Base-by-base conservation (phyloP, 1,140 invertebrate genomes). In the Drosophila ercepeae region DNA sequence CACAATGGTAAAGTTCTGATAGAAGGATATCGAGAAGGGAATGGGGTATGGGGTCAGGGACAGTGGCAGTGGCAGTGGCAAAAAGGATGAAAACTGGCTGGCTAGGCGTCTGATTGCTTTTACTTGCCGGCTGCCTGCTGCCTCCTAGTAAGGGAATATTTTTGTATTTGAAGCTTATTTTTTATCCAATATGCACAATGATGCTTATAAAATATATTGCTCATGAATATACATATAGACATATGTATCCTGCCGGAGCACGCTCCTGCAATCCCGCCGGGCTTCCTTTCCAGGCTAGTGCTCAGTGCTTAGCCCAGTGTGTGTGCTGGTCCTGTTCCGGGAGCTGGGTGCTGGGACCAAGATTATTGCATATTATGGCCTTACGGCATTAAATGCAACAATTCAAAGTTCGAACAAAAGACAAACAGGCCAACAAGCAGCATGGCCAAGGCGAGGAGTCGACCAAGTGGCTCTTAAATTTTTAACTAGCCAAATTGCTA, bases 111-210 rank as follows among this genome's bases (percentile, higher is more conserved):
- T 82, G 73, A 81, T 81, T 81, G 78, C 78, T 83, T 82, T 83
- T 75, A 53, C 65, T 72, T 61, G 71, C 63, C 44, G 19, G 29
- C 55, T 65, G 60, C 51, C 23, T 69, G 57, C 57, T 46, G 34
- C 55, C 41, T 21, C 14, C 41, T 49, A 42, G 55, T 73, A 59
- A 71, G 60, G 69, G 75, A 89, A 82, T 89, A 88, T 82, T 82
- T 71, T 88, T 82, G 74, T 78, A 88, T 82, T 88, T 88, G 63
- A 68, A 88, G 82, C 77, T 89, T 88, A 82, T 78, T 88, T 82
- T 84, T 89, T 88, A 82, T 82, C 74, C 82, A 88, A 88, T 88
- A 88, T 88, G 73, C 82, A 88, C 78, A 88, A 89, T 88, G 78
- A 82, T 88, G 83, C 82, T 88, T 88, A 89, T 89, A 78, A 77